Base-by-base conservation (phyloP, 2,888 invertebrate species). In the Heliconius sara region DNA sequence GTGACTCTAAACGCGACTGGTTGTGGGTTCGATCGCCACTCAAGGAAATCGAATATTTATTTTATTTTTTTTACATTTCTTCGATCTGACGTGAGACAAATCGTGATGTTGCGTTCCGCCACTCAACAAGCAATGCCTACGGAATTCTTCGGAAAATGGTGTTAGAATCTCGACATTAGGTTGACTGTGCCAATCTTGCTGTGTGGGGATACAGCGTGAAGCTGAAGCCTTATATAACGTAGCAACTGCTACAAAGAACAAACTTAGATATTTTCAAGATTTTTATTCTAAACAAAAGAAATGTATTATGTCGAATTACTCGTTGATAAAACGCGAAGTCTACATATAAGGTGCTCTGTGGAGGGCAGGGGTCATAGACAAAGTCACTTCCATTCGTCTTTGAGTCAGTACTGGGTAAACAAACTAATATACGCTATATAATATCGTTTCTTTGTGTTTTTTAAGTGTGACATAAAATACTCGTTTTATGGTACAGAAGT, bases 351-450 rank as follows among this genome's bases (percentile, higher is more conserved):
- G 75, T 75, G 34, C 52, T 67, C 76, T 76, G 76, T 67, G 67
- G 87, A 86, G 85, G 87, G 84, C 91, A 89, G 88, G 91, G 91
- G 89, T 91, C 88, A 82, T 88, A 91, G 91, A 89, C 94, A 93
- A 93, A 89, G 94, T 94, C 91, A 94, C 94, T 92, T 92, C 88
- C 89, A 91, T 90, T 90, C 87, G 94, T 88, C 94, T 91, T 94
- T 93, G 91, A 87, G 84, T 82, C 63, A 65, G 65, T 75, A 27
- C 75, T 84, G 87, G 90, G 92, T 91, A 91, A 93, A 93, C 88
- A 92, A 91, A 92, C 92, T 79, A 78, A 80, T 83, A 82, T 76
- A 75, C 78, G 63, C 65, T 34, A 68, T 78, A 80, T 80, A 52
- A 19, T 52, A 83, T 83, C 80, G 81, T 83, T 82, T 82, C 83